Conservation (phyloP, 2,888 invertebrate genomes). For the Rotaria sp. region DNA sequence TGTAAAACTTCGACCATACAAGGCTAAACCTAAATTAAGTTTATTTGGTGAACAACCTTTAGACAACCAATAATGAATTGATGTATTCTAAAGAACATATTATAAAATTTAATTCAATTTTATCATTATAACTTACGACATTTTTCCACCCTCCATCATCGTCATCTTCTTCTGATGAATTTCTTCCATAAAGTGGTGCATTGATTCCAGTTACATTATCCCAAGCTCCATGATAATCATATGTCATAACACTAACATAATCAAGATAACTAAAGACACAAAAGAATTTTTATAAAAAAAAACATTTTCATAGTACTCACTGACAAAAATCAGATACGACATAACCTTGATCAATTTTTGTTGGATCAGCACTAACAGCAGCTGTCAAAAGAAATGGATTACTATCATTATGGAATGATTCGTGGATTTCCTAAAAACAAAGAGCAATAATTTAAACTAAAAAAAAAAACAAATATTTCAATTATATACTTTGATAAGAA, state of each 20-base stretch:
- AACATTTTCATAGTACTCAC: not conserved
- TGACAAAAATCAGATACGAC: slow-evolving; percentile 37
- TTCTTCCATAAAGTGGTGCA: slow-evolving; percentile 37
- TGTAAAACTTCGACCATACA: slow-evolving; percentile 41
- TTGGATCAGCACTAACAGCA: slow-evolving; percentile 39
- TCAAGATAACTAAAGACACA: not conserved
- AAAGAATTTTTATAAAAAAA: not conserved
- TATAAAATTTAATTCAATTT: not conserved
- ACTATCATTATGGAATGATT: slow-evolving; percentile 33
- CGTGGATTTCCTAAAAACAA: slow-evolving; percentile 2
- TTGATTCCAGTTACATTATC: slow-evolving; percentile 39
- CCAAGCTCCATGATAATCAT: slow-evolving; percentile 39
- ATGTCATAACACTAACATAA: slow-evolving; percentile 40
- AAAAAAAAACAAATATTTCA: not conserved
- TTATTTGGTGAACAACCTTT: slow-evolving; percentile 38
- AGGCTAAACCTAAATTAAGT: slow-evolving; percentile 39
- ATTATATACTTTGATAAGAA: slow-evolving; percentile 9
- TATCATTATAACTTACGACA: slow-evolving; percentile 2
- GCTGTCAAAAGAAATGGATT: slow-evolving; percentile 33
- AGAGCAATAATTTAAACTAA: no score
- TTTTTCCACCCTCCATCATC: slow-evolving; percentile 40
- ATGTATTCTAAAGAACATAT: slow-evolving; percentile 28
- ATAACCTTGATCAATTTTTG: slow-evolving; percentile 35
- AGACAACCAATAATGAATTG: slow-evolving; percentile 38
- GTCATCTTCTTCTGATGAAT: not conserved